Evolutionary conservation across 2,797 vertebrate species (phyloP).

Genomic region (Zalophus californianus): DNA sequence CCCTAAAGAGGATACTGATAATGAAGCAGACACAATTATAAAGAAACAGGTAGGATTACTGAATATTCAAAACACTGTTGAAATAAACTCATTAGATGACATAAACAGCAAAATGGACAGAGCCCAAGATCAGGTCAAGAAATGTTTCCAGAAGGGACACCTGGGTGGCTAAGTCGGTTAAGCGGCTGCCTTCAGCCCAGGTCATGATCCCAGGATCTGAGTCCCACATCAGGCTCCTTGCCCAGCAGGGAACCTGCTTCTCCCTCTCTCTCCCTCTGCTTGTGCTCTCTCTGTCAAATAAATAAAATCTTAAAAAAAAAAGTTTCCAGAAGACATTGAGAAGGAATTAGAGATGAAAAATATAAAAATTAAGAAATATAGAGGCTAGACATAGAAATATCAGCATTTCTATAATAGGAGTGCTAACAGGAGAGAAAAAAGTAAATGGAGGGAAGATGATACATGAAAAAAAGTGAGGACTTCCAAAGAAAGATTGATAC

Average conservation of each 20-base stretch:
- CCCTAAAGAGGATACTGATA: neutral
- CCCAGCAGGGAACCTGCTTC: no score
- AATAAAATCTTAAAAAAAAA: neutral
- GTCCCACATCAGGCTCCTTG: no score
- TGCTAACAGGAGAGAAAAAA: neutral
- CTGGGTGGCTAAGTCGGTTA: no score
- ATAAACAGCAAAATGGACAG: neutral
- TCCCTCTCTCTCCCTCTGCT: no score
- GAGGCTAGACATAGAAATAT: constrained; percentile 3
- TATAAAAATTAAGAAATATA: constrained; percentile 9
- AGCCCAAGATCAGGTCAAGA: neutral
- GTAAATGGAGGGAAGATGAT: neutral
- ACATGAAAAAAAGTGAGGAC: neutral
- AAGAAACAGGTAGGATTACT: constrained; percentile 11
- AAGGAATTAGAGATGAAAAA: constrained; percentile 12
- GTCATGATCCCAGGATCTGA: no score
- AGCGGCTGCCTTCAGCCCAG: no score
- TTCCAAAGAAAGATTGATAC: neutral
- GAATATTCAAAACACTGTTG: constrained; percentile 5
- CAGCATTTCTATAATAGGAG: neutral
- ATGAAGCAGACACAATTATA: neutral
- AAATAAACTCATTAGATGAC: constrained; percentile 18
- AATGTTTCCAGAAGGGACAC: neutral
- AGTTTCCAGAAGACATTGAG: neutral
- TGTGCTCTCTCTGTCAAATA: no score